These are phyloP conservation scores for Ptychadena robeensis DNA, from an alignment of 2,797 vertebrate genomes.

Conservation along the genomic window DNA sequence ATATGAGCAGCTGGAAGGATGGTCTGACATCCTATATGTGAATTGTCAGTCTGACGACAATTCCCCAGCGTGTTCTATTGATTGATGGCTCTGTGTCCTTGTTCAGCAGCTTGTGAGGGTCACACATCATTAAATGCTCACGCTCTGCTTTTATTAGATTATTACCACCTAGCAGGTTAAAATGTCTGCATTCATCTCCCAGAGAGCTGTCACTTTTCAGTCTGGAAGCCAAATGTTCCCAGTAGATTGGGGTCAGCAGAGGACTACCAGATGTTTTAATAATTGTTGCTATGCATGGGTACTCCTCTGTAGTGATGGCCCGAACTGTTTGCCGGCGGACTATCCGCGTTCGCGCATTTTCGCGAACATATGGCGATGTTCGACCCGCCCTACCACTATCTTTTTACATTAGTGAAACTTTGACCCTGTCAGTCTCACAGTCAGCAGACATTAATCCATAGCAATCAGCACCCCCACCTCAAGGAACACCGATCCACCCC, in stretches of 20 bases:
- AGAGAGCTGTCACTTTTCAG: background rate
- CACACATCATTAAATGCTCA: constrained; percentile 22
- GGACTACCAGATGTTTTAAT: constrained; percentile 24
- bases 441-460: no score
- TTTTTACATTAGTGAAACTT: no score
- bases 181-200: background rate
- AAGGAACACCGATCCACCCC: no score
- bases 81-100: background rate
- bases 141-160: constrained; percentile 30
- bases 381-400: no score
- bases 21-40: background rate
- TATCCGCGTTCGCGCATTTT: no score
- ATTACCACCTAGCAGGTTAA: background rate
- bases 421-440: no score
- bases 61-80: background rate
- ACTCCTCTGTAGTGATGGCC: no score
- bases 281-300: no score
- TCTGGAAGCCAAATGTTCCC: constrained; percentile 12
- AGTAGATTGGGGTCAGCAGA: background rate
- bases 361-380: no score
- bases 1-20: background rate
- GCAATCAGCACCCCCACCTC: no score
- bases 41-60: constrained; percentile 1
- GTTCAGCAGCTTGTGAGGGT: background rate
- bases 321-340: no score